These are phyloP conservation scores for Teleogryllus occipitalis DNA, from an alignment of 1,140 invertebrate species.

Conservation along the genomic window DNA sequence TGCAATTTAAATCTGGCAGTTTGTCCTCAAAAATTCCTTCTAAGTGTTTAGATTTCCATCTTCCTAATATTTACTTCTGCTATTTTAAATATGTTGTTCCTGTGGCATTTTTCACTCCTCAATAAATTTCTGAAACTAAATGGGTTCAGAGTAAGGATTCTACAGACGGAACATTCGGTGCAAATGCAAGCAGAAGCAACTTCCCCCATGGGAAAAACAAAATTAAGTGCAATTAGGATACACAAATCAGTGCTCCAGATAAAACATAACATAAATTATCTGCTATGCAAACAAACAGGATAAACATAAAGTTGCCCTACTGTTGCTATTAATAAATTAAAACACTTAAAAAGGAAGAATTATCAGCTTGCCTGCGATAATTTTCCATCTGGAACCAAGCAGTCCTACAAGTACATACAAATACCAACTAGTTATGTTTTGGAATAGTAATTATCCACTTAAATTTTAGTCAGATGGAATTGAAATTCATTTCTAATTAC, in stretches of 20 bases:
- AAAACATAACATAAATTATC: conserved; percentile 7
- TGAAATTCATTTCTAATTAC: neutral
- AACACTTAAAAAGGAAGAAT: conserved; percentile 19
- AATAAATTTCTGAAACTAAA: neutral
- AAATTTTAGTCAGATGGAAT: neutral
- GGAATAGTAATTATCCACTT: neutral
- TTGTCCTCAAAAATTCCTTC: too few relatives aligned
- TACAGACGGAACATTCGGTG: conserved; percentile 15
- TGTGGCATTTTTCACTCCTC: too few relatives aligned
- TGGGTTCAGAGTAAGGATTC: conserved; percentile 6
- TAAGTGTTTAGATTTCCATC: too few relatives aligned
- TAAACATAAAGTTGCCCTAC: conserved; percentile 16
- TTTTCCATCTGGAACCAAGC: conserved; percentile 25
- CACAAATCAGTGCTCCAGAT: conserved; percentile 6
- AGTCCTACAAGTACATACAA: conserved; percentile 24
- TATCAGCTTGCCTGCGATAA: conserved; percentile 25
- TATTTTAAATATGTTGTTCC: too few relatives aligned
- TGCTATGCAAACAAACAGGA: conserved; percentile 16
- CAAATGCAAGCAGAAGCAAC: conserved; percentile 19
- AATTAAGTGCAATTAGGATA: conserved; percentile 13
- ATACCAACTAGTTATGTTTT: conserved; percentile 18
- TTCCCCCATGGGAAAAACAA: conserved; percentile 7
- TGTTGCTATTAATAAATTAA: conserved; percentile 15
- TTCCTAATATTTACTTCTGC: too few relatives aligned
- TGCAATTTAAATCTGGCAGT: too few relatives aligned